Percentiles rank a stretch among this genome's conserved stretches.
phyloP scores from a whole-genome alignment of 2,797 vertebrate genomes.

The Champsocephalus gunnari region DNA sequence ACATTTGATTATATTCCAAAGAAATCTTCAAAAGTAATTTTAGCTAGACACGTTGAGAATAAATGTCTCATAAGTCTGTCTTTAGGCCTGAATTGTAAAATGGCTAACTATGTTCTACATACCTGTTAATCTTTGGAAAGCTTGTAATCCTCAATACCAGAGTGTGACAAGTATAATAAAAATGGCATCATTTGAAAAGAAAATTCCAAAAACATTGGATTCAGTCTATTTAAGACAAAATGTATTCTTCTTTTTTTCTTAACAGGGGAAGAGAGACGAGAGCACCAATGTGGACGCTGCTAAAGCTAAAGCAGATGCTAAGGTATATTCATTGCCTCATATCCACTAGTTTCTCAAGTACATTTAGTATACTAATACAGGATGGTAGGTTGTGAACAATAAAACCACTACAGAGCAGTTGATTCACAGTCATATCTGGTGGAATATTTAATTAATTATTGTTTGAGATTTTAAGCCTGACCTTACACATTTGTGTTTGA shows the following conservation, averaged over 20 bases:
- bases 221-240: neutral
- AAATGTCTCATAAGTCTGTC: neutral
- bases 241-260: conserved; percentile 10
- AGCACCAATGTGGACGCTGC: conserved; percentile 80
- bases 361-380: neutral
- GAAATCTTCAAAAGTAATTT: neutral
- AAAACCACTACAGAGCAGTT: neutral
- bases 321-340: conserved; percentile 70
- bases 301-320: conserved; percentile 88
- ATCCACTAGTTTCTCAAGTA: neutral
- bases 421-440: neutral
- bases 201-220: neutral
- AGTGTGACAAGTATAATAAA: neutral
- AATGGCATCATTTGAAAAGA: neutral
- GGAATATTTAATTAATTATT: neutral
- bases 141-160: neutral
- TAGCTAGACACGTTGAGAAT: neutral
- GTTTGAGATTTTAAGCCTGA: neutral
- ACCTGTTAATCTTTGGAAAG: neutral
- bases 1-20: neutral
- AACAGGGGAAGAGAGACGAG: conserved; percentile 87
- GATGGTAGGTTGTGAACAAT: neutral
- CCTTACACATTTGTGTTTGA: neutral
- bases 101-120: neutral
- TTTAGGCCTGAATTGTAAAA: neutral